Conservation (phyloP, 2,797 vertebrate genomes). For the Molothrus aeneus region DNA sequence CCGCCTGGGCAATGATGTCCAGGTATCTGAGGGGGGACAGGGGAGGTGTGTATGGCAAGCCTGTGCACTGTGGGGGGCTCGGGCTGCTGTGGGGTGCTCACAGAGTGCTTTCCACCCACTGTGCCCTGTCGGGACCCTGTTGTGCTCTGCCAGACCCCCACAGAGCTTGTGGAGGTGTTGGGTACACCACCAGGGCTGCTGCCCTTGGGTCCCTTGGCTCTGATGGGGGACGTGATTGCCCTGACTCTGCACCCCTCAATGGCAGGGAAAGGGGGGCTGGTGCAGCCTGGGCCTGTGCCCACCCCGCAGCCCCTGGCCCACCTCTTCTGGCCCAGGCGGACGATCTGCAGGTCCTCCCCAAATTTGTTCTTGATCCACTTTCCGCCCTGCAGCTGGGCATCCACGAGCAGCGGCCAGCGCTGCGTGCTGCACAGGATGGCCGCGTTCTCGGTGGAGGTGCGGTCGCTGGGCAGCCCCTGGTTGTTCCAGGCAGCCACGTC, state of each 20-base stretch:
- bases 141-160: neutral
- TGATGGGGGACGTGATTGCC: rapidly evolving
- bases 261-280: neutral
- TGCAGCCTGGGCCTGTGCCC: rapidly evolving
- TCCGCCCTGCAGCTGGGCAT: slow-evolving; percentile 77
- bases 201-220: neutral
- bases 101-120: rapidly evolving
- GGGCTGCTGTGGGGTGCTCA: neutral
- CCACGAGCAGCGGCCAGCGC: slow-evolving; percentile 78
- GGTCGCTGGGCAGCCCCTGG: slow-evolving; percentile 80
- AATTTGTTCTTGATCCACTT: slow-evolving; percentile 81
- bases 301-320: neutral
- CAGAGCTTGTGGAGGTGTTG: neutral
- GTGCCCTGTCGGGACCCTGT: rapidly evolving
- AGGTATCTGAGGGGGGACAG: slow-evolving; percentile 64
- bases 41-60: rapidly evolving
- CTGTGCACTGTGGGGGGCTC: neutral
- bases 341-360: slow-evolving; percentile 34
- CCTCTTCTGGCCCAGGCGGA: slow-evolving; percentile 76
- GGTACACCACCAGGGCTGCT: neutral
- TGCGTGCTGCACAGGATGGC: slow-evolving; percentile 78
- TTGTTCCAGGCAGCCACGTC: slow-evolving; percentile 79
- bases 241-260: neutral
- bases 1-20: slow-evolving; percentile 73
- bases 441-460: slow-evolving; percentile 76